These are phyloP conservation scores for Steinernema carpocapsae DNA, from an alignment of 2,888 invertebrate genomes.

Conservation along the genomic window DNA sequence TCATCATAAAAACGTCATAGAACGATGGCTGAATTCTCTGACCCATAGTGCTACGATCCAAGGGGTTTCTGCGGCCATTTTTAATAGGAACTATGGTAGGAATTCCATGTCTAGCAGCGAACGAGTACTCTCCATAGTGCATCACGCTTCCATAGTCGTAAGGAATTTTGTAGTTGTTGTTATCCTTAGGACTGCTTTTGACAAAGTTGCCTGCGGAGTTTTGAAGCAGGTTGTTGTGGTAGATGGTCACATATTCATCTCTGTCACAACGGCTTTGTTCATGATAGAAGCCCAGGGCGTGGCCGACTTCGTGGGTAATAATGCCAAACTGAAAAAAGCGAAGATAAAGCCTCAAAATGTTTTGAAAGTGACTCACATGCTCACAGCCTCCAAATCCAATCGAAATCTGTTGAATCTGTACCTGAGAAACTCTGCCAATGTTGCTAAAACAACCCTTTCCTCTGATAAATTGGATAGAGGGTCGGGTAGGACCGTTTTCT, in stretches of 20 bases:
- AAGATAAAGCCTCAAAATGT: no score
- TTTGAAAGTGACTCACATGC: no score
- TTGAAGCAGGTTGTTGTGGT: neutral
- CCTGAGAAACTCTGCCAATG: no score
- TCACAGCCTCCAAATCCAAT: no score
- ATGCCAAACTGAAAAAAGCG: neutral
- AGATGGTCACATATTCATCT: neutral
- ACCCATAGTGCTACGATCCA: conserved; percentile 26
- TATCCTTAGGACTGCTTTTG: neutral
- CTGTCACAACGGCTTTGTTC: neutral
- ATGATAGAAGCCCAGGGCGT: neutral
- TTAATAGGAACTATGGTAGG: neutral
- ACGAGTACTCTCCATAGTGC: neutral
- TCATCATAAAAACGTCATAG: conserved; percentile 24
- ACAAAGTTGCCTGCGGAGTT: neutral
- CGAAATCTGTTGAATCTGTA: no score
- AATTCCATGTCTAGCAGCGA: neutral
- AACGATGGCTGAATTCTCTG: conserved; percentile 28
- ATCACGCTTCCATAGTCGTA: conserved; percentile 12
- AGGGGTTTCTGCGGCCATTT: neutral
- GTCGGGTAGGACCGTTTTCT: no score
- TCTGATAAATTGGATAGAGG: no score
- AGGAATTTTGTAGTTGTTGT: neutral
- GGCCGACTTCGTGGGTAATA: neutral
- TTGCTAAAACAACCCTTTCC: no score